Evolutionary conservation across 92 coral and sea anemone species (phyloP).

Genomic region (Nematostella vectensis): DNA sequence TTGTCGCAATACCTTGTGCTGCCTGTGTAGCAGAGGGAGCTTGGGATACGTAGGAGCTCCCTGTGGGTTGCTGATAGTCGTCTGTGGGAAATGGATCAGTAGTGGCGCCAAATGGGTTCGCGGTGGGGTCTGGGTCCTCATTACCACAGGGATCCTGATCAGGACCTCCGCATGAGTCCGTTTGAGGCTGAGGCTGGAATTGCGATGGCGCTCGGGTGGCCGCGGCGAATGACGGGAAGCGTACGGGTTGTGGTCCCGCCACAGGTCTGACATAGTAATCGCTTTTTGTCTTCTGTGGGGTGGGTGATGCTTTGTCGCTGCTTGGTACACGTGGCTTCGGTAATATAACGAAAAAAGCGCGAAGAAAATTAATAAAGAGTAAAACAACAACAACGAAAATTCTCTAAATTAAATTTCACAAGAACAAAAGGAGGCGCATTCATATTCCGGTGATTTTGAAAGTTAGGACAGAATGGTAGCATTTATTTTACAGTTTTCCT

Average conservation of each 20-base stretch:
- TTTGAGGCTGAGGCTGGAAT: background rate
- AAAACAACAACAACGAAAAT: too few relatives aligned
- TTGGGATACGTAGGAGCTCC: background rate
- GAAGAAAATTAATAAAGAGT: too few relatives aligned
- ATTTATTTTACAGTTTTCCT: too few relatives aligned
- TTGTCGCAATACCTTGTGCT: too few relatives aligned
- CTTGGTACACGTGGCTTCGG: too few relatives aligned
- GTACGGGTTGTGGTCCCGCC: background rate
- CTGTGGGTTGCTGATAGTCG: background rate
- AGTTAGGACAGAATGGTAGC: too few relatives aligned
- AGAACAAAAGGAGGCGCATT: too few relatives aligned
- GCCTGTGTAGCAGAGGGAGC: background rate
- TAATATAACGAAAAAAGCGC: too few relatives aligned
- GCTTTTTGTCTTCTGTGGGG: background rate
- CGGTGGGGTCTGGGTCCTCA: conserved; percentile 5
- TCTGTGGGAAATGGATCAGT: conserved; percentile 10
- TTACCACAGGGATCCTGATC: background rate
- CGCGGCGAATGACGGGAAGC: background rate
- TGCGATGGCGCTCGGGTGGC: background rate
- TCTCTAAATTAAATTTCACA: too few relatives aligned
- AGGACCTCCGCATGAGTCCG: background rate
- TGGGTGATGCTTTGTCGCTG: too few relatives aligned
- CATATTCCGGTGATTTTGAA: too few relatives aligned
- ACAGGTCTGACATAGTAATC: conserved; percentile 1
- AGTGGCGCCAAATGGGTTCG: conserved; percentile 14